Base-by-base conservation (phyloP, 2,113 vertebrate genomes). In the Corydoras sp. region DNA sequence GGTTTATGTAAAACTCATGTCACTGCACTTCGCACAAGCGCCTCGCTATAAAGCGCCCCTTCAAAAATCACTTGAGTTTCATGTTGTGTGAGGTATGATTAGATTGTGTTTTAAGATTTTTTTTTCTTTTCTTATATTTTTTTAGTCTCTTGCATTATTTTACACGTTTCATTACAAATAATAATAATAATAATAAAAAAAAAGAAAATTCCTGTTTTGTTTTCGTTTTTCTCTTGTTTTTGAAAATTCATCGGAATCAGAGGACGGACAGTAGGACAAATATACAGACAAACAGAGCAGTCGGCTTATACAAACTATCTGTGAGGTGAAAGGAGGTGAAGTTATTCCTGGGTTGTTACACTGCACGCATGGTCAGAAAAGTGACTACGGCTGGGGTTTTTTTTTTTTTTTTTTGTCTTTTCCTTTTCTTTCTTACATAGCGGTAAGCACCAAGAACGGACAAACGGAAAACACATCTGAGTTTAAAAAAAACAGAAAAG, bases 81-180 rank as follows among this genome's bases (percentile, higher is more conserved):
- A 81, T 87, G 88, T 90, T 86, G 84, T 83, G 88, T 91, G 90
- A 90, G 90, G 89, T 90, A 90, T 89, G 88, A 90, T 73, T 71
- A 87, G 84, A 88, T 89, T 88, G 85, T 85, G 81, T 89, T 86
- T 87, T 73, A 78, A 61, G 65, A 76, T 69, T 74, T 73, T 79
- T 72, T 76, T 69, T 69, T 74, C 62, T 67, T 68, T 68, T 78
- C 79, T 71, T 50, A 7, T 82, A 62, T 83, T 69, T 83, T 69
- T 83, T 86, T 60, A 81, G 81, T 85, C 85, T 82, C 76, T 76
- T 86, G 83, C 76, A 84, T 87, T 83, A 78, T 83, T 82, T 77
- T 83, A 18, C 3, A 48, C 5, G 35, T 62, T 78, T 78, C 75
- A 86, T 79, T 84, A 49, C 72, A 83, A 84, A 83, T 81, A 79